Conservation (phyloP, 2,113 vertebrate species). For the Machaerirhynchus nigripectus region DNA sequence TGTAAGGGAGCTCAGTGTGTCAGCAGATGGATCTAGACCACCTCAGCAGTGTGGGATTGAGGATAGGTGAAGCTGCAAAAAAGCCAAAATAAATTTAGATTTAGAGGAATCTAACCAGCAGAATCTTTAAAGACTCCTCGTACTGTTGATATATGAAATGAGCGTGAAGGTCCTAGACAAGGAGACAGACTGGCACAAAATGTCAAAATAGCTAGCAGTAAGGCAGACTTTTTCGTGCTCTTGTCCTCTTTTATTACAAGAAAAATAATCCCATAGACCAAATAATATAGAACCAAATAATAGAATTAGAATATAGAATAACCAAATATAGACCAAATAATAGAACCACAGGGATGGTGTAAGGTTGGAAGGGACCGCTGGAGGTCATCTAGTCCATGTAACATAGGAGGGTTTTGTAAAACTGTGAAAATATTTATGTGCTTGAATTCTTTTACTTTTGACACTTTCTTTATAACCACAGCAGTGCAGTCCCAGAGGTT, state of each 20-base stretch:
- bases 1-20: not conserved
- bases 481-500: not conserved
- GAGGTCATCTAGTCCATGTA: not conserved
- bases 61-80: not conserved
- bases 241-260: not conserved
- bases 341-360: not conserved
- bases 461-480: not conserved
- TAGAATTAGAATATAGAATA: too few species aligned
- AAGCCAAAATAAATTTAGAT: not conserved
- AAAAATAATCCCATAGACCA: not conserved
- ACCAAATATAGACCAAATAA: too few species aligned
- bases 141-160: not conserved
- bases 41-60: not conserved
- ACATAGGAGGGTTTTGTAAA: not conserved
- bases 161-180: accelerated
- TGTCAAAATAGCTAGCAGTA: not conserved
- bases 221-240: not conserved
- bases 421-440: not conserved
- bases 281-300: too few species aligned
- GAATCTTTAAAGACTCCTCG: not conserved
- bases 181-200: not conserved
- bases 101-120: not conserved
- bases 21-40: not conserved
- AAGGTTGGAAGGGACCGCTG: not conserved
- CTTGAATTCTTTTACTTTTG: not conserved